Evolutionary conservation across 1,140 invertebrate species (phyloP).

Genomic region (Mercenaria mercenaria): DNA sequence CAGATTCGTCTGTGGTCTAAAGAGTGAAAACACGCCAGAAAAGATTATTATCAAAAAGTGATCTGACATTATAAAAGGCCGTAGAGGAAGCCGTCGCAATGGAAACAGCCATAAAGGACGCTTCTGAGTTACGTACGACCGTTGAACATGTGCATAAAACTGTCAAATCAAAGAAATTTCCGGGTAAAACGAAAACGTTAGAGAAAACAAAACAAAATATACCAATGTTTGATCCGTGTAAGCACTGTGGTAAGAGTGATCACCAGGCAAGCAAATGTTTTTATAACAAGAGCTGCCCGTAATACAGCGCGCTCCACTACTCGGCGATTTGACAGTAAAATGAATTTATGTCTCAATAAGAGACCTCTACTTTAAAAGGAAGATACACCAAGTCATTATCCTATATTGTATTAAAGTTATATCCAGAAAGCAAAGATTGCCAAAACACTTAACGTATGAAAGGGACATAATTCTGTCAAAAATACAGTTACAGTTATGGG

Average conservation of each 20-base stretch:
- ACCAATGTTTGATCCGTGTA: not conserved
- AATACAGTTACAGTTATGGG: too few relatives aligned
- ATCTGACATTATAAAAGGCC: slow-evolving; percentile 60
- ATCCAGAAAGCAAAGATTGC: too few relatives aligned
- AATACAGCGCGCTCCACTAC: too few relatives aligned
- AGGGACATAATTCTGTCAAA: too few relatives aligned
- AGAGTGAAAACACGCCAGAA: slow-evolving; percentile 62
- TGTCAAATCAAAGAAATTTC: not conserved
- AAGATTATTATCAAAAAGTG: slow-evolving; percentile 46
- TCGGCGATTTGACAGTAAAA: too few relatives aligned
- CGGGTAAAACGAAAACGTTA: not conserved
- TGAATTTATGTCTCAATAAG: too few relatives aligned
- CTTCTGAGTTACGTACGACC: slow-evolving; percentile 4
- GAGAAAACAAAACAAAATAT: not conserved
- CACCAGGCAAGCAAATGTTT: not conserved
- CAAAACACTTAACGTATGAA: too few relatives aligned
- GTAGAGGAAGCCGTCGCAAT: slow-evolving; percentile 60
- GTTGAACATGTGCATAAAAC: not conserved
- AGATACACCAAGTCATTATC: too few relatives aligned
- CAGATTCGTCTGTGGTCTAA: slow-evolving; percentile 70
- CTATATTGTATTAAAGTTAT: too few relatives aligned
- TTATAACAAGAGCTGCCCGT: too few relatives aligned
- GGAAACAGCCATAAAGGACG: slow-evolving; percentile 62
- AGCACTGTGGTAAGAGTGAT: not conserved
- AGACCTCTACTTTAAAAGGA: too few relatives aligned